Percentiles rank a stretch among this genome's conserved stretches.
Evolutionary conservation across 2,888 invertebrate genomes (phyloP).

Genomic region (Torymus auratus): DNA sequence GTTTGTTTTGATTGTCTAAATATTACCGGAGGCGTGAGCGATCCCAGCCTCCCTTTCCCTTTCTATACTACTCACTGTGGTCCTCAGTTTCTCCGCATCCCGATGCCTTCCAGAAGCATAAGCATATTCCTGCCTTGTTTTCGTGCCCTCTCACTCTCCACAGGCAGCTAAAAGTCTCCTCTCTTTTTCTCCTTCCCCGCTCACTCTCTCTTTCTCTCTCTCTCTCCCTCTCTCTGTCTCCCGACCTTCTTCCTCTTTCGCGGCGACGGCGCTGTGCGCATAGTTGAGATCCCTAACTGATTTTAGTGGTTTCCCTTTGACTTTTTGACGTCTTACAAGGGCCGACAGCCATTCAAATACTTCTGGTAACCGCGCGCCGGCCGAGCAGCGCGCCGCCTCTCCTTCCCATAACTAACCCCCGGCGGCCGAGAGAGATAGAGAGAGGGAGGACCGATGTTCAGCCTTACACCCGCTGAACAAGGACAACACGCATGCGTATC

Average conservation of each 20-base stretch:
- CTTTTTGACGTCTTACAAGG: conserved; percentile 76
- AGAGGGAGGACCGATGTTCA: conserved; percentile 16
- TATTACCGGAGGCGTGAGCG: conserved; percentile 26
- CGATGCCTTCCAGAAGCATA: conserved; percentile 51
- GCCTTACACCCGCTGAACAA: conserved; percentile 15
- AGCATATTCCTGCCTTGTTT: conserved; percentile 25
- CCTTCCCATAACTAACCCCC: conserved; percentile 74
- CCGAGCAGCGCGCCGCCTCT: conserved; percentile 30
- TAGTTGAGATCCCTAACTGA: conserved; percentile 76
- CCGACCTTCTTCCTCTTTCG: conserved; percentile 56
- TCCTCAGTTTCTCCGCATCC: conserved; percentile 52
- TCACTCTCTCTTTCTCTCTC: conserved; percentile 52
- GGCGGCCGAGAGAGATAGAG: conserved; percentile 43
- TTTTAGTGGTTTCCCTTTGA: conserved; percentile 76
- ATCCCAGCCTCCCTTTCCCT: conserved; percentile 12
- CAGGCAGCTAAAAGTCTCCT: conserved; percentile 42
- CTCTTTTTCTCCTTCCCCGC: conserved; percentile 53
- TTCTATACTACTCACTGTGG: conserved; percentile 3
- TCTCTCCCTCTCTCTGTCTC: conserved; percentile 22
- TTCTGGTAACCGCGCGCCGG: conserved; percentile 72
- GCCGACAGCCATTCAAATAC: conserved; percentile 75
- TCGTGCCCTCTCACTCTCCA: conserved; percentile 51
- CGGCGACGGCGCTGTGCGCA: conserved; percentile 61
- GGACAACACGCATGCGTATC: not conserved
- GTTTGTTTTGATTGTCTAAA: conserved; percentile 31